Evolutionary conservation across 2,113 vertebrate genomes (phyloP).

Genomic region (Triplophysa siluroides): DNA sequence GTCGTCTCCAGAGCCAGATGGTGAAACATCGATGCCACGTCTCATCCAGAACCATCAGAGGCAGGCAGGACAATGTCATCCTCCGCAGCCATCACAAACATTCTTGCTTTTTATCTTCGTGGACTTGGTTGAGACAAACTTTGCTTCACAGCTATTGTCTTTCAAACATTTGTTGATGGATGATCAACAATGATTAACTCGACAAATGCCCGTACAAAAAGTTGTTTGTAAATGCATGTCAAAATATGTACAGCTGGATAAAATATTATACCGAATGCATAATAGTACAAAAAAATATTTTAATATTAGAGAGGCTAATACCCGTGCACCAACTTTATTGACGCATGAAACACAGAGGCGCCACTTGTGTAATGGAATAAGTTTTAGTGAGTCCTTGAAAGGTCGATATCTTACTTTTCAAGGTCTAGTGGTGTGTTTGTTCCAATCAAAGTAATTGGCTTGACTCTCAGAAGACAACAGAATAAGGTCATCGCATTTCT

Average conservation of each 20-base stretch:
- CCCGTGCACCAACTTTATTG: background rate
- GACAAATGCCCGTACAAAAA: background rate
- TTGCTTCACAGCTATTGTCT: background rate
- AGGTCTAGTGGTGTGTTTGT: constrained; percentile 3
- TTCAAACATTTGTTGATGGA: background rate
- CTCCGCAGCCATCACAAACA: background rate
- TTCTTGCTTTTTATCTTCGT: constrained; percentile 3
- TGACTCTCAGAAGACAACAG: constrained; percentile 38
- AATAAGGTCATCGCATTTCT: background rate
- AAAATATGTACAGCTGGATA: no score
- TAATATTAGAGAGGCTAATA: constrained; percentile 5
- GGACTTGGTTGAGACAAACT: background rate
- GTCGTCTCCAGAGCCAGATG: constrained; percentile 29
- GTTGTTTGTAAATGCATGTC: no score
- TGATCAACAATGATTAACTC: background rate
- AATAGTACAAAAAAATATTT: background rate
- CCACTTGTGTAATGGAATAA: constrained; percentile 15
- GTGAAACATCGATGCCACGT: constrained; percentile 14
- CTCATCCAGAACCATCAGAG: background rate
- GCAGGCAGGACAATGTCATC: constrained; percentile 17
- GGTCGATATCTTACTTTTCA: constrained; percentile 24
- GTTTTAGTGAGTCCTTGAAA: constrained; percentile 44
- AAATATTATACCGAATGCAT: no score
- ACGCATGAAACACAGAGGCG: background rate
- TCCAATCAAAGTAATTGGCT: constrained; percentile 49